A percentile compares a stretch with the other conserved stretches of the same genome.
Evolutionary conservation across 64 coral and sea anemone genomes (phyloP).

Genomic region (Anthopleura sola): DNA sequence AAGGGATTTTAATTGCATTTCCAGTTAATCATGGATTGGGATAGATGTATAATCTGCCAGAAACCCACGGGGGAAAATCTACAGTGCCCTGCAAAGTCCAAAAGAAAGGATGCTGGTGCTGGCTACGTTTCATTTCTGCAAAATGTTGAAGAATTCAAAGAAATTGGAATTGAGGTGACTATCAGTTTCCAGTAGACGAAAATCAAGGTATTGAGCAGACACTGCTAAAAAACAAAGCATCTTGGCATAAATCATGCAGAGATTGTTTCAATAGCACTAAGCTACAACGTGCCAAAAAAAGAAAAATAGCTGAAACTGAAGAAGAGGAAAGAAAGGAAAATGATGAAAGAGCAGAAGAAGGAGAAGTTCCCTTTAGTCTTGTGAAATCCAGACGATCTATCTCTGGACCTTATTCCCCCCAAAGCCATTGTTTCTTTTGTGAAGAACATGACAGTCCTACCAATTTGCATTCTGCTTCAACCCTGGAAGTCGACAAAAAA

Average conservation of each 20-base stretch:
- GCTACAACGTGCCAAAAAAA: constrained; percentile 9
- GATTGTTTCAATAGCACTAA: neutral
- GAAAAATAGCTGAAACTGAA: no score
- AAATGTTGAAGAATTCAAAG: constrained; percentile 29
- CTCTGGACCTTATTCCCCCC: neutral
- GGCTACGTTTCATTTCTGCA: constrained; percentile 27
- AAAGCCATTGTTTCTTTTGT: constrained; percentile 28
- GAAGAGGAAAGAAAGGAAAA: neutral
- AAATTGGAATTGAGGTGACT: neutral
- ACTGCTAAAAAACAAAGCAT: constrained; percentile 7
- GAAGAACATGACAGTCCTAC: constrained; percentile 9
- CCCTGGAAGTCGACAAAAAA: constrained; percentile 48
- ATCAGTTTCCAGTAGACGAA: constrained; percentile 3
- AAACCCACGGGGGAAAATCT: constrained; percentile 11
- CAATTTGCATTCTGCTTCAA: constrained; percentile 25
- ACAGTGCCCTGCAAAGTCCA: constrained; percentile 60
- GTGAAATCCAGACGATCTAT: constrained; percentile 35
- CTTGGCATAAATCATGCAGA: constrained; percentile 15
- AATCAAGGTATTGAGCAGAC: neutral
- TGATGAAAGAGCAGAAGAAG: constrained; percentile 21
- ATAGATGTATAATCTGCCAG: constrained; percentile 43
- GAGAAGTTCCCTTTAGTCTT: neutral
- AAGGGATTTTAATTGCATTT: no score
- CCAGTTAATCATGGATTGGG: constrained; percentile 39
- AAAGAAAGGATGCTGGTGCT: constrained; percentile 44